Evolutionary conservation across 2,888 invertebrate species (phyloP), one percentile per base, ranked within the genome.

Genomic region (Sialis fuliginosa): DNA sequence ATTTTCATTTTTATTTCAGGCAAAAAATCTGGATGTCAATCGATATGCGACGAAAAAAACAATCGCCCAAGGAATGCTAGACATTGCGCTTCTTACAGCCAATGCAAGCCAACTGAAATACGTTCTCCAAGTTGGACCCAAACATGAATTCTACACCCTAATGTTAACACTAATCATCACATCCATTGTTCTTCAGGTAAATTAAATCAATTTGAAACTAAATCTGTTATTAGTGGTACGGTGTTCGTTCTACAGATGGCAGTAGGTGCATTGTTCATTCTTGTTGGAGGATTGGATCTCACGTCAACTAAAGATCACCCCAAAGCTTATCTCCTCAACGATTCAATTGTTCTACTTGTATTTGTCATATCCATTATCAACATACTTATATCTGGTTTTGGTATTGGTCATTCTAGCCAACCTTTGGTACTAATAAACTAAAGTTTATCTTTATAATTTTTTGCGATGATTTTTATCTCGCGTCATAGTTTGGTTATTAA

Each of bases 41-140:
- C 76, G 83, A 53, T 91, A 90, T 74, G 89, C 90, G 22, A 89
- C 89, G 7, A 91, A 90, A 65, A 91, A 91, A 66, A 89, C 89
- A 0, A 87, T 90, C 48, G 88, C 90, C 1, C 90, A 90, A 69
- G 89, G 90, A 5, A 83, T 90, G 78, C 72, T 90, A 55, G 89
- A 90, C 62, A 86, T 90, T 48, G 89, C 90, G 1, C 66, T 90
- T 52, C 69, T 90, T 45, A 89, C 89, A 1, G 88, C 89, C 1
- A 90, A 90, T 60, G 89, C 89, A 4, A 86, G 87, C 0, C 90
- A 90, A 61, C 67, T 90, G 35, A 89, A 89, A 62, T 89, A 89
- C 57, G 80, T 90, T 33, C 71, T 90, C 1, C 85, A 83, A 72
- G 82, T 84, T 35, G 88, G 88, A 5, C 77, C 81, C 39, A 78